phyloP scores from a whole-genome alignment of 2,888 invertebrate genomes.

The Carabus problematicus region DNA sequence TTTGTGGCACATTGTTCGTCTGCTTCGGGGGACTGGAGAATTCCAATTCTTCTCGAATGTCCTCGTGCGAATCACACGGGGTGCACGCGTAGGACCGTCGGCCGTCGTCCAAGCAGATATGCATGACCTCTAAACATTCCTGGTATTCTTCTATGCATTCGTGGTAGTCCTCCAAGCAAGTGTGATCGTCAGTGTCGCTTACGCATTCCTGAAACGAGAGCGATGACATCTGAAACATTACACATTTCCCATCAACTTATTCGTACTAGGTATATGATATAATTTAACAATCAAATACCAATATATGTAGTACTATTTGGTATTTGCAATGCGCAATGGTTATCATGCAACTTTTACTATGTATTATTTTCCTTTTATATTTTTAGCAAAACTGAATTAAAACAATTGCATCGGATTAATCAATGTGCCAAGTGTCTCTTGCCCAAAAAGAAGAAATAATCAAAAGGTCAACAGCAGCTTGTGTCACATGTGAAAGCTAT shows the following conservation, averaged over 20 bases:
- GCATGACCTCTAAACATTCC: conserved; percentile 68
- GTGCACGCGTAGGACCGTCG: conserved; percentile 60
- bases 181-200: conserved; percentile 67
- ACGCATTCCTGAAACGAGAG: conserved; percentile 60
- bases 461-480: too few relatives aligned
- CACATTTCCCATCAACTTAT: conserved; percentile 31
- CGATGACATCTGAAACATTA: conserved; percentile 45
- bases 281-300: not conserved
- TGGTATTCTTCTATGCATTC: conserved; percentile 72
- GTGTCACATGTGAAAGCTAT: too few relatives aligned
- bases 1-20: conserved; percentile 34
- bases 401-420: too few relatives aligned
- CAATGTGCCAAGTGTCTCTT: too few relatives aligned
- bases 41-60: conserved; percentile 48
- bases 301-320: too few relatives aligned
- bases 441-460: too few relatives aligned
- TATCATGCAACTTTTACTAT: too few relatives aligned
- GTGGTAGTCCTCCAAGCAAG: conserved; percentile 70
- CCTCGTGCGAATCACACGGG: conserved; percentile 53
- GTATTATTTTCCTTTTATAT: too few relatives aligned
- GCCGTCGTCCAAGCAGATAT: conserved; percentile 69
- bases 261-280: conserved; percentile 2
- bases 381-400: too few relatives aligned
- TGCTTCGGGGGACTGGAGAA: conserved; percentile 30
- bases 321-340: too few relatives aligned